Percentiles rank a stretch among this genome's conserved stretches.
phyloP scores from a whole-genome alignment of 1,140 invertebrate genomes.

The Bombus confusus region DNA sequence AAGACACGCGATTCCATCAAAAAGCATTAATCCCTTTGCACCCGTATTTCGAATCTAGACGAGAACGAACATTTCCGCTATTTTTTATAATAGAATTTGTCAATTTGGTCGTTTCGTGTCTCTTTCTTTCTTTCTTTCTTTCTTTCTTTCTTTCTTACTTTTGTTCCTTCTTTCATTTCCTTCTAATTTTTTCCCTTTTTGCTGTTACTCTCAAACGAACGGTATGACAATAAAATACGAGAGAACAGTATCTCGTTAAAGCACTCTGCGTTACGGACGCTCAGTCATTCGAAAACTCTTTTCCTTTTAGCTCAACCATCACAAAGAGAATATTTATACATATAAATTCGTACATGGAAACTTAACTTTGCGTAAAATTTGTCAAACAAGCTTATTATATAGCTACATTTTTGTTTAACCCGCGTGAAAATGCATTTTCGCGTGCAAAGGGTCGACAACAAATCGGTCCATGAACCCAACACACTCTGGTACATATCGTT shows the following conservation, averaged over 20 bases:
- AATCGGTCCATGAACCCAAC: slow-evolving; percentile 14
- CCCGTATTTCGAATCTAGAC: background rate
- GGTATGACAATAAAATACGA: slow-evolving; percentile 2
- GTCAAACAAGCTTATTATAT: slow-evolving; percentile 32
- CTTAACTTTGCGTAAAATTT: slow-evolving; percentile 42
- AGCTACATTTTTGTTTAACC: background rate
- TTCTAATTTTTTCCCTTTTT: background rate
- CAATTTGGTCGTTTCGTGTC: background rate
- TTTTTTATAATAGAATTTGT: background rate
- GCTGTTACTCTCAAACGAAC: background rate
- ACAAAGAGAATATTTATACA: slow-evolving; percentile 42
- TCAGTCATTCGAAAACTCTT: slow-evolving; percentile 9
- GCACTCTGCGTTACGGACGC: background rate
- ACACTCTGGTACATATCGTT: slow-evolving; percentile 48
- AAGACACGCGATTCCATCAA: slow-evolving; percentile 10
- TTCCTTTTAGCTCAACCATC: slow-evolving; percentile 7
- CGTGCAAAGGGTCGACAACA: slow-evolving; percentile 42
- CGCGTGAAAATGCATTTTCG: slow-evolving; percentile 13
- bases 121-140: background rate
- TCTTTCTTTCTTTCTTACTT: no score
- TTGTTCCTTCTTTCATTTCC: no score
- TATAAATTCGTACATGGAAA: slow-evolving; percentile 57
- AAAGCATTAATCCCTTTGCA: slow-evolving; percentile 35
- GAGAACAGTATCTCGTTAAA: background rate
- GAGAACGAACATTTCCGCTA: slow-evolving; percentile 11